Conservation (phyloP, 2,113 vertebrate species). For the Xenopus laevis region DNA sequence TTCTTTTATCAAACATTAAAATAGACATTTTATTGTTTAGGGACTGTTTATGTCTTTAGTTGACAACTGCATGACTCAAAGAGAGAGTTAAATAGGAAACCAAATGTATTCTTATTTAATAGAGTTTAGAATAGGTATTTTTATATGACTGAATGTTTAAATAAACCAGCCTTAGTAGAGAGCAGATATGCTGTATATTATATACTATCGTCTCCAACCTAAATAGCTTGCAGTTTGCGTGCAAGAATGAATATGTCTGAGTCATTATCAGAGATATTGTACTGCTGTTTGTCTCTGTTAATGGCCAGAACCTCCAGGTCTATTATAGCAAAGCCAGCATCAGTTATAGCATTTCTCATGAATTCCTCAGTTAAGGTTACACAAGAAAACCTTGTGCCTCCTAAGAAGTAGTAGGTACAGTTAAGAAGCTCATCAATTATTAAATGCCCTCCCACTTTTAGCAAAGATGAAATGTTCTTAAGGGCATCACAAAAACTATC, state of each 20-base stretch:
- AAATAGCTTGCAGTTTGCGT: slow-evolving; percentile 10
- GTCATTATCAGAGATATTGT: background rate
- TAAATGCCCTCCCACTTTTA: slow-evolving; percentile 58
- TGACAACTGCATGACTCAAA: too few species aligned
- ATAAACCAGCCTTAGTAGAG: too few species aligned
- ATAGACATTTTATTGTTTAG: too few species aligned
- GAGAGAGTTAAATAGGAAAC: too few species aligned
- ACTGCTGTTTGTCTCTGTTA: background rate
- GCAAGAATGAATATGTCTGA: slow-evolving; percentile 40
- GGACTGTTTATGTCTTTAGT: too few species aligned
- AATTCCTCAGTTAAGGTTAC: slow-evolving; percentile 45
- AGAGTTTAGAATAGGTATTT: too few species aligned
- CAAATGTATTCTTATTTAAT: too few species aligned
- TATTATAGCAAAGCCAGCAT: slow-evolving; percentile 48
- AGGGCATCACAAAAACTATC: slow-evolving; percentile 47
- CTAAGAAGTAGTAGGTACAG: slow-evolving; percentile 54
- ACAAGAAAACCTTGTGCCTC: slow-evolving; percentile 55
- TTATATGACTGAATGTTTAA: too few species aligned
- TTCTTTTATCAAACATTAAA: too few species aligned
- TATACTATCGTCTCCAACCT: background rate
- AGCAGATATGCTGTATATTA: too few species aligned
- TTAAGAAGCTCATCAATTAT: slow-evolving; percentile 51
- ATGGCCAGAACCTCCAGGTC: slow-evolving; percentile 43
- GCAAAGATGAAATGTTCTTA: slow-evolving; percentile 51
- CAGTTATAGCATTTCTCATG: slow-evolving; percentile 42